Evolutionary conservation across 1,140 invertebrate genomes (phyloP).

Genomic region (Pseudomyrmex sp.): DNA sequence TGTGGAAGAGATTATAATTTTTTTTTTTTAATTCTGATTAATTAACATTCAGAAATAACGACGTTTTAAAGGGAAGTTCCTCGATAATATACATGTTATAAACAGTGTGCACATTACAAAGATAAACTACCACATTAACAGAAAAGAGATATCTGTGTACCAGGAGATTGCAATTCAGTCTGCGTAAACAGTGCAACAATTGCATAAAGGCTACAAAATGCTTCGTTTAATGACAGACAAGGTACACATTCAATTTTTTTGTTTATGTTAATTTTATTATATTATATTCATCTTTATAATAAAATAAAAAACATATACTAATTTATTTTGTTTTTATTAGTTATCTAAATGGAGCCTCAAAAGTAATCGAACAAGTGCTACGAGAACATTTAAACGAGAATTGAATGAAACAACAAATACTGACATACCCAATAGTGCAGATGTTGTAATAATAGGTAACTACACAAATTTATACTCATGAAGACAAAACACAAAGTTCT

Average conservation of each 20-base stretch:
- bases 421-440: conserved; percentile 78
- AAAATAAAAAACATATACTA: not conserved
- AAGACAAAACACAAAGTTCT: conserved; percentile 7
- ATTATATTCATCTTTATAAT: not conserved
- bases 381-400: not conserved
- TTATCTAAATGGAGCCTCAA: conserved; percentile 17
- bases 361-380: conserved; percentile 4
- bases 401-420: conserved; percentile 40
- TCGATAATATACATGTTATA: conserved; percentile 36
- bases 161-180: not conserved
- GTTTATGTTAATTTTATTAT: conserved; percentile 4
- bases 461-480: conserved; percentile 4
- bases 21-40: not conserved
- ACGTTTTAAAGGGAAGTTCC: not conserved
- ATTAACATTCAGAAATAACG: not conserved
- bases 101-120: conserved; percentile 22
- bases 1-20: not conserved
- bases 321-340: conserved; percentile 36
- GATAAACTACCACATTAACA: conserved; percentile 12
- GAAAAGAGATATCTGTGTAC: not conserved
- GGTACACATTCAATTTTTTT: conserved; percentile 4
- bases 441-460: conserved; percentile 83
- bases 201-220: conserved; percentile 16
- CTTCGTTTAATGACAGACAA: conserved; percentile 27
- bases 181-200: not conserved